Conservation (phyloP, 1,140 invertebrate species). For the Meloidogyne hapla region DNA sequence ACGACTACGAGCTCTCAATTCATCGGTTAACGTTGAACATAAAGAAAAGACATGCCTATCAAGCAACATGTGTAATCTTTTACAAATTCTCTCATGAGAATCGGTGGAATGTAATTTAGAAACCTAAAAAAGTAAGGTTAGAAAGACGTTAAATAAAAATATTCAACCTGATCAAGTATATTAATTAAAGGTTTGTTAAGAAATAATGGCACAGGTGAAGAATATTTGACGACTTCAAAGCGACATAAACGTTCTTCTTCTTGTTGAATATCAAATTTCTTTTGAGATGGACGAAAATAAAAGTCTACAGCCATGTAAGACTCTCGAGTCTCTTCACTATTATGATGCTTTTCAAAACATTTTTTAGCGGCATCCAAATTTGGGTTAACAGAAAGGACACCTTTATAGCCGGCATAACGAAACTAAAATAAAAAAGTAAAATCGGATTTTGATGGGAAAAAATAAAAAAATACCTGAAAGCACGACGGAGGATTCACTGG, state of each 20-base stretch:
- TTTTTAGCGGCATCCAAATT: slow-evolving; percentile 26
- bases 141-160: background rate
- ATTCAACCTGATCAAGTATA: slow-evolving; percentile 61
- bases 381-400: slow-evolving; percentile 36
- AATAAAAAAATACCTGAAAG: slow-evolving; percentile 26
- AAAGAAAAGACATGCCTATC: slow-evolving; percentile 49
- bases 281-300: slow-evolving; percentile 36
- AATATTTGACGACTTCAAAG: slow-evolving; percentile 64
- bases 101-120: slow-evolving; percentile 44
- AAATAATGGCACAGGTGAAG: slow-evolving; percentile 65
- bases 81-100: slow-evolving; percentile 41
- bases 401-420: slow-evolving; percentile 46
- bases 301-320: slow-evolving; percentile 22
- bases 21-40: slow-evolving; percentile 38
- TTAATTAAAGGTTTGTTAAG: slow-evolving; percentile 64
- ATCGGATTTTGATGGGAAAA: background rate
- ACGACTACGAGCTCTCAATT: slow-evolving; percentile 46
- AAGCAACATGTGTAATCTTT: slow-evolving; percentile 48
- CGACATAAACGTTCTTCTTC: slow-evolving; percentile 18
- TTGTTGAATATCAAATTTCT: slow-evolving; percentile 35
- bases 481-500: slow-evolving; percentile 36
- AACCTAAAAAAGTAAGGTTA: slow-evolving; percentile 30
- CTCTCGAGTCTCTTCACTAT: background rate
- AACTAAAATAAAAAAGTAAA: slow-evolving; percentile 22
- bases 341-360: background rate